Conservation (phyloP, 2,797 vertebrate genomes). For the Prionace glauca region DNA sequence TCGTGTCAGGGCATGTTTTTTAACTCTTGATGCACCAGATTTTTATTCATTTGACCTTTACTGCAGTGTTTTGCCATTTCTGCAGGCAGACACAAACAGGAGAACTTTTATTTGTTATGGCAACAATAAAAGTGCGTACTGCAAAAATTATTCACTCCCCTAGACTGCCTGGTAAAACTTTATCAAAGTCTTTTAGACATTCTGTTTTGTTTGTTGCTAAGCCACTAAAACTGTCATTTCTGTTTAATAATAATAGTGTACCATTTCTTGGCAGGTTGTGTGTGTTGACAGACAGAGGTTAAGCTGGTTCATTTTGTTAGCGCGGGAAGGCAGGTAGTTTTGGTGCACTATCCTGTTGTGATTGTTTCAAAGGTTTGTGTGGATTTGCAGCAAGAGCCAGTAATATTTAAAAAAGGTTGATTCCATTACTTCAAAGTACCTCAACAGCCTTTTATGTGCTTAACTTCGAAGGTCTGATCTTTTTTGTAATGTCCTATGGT, state of each 20-base stretch:
- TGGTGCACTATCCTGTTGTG: not conserved
- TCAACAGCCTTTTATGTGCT: not conserved
- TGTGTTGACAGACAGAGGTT: conserved; percentile 29
- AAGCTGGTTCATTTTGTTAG: not conserved
- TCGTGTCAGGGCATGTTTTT: too few relatives aligned
- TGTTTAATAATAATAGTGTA: conserved; percentile 17
- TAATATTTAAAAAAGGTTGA: not conserved
- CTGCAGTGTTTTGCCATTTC: not conserved
- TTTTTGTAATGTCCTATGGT: not conserved
- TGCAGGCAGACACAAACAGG: not conserved
- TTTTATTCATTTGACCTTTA: not conserved
- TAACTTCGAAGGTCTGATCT: not conserved
- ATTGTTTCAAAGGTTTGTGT: not conserved
- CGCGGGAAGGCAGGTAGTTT: conserved; percentile 30
- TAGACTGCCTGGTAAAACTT: not conserved
- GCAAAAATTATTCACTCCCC: not conserved
- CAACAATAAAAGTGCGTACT: not conserved
- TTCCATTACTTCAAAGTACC: not conserved
- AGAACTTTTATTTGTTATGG: not conserved
- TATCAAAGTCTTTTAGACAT: not conserved
- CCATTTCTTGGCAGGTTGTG: conserved; percentile 27
- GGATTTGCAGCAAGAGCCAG: not conserved
- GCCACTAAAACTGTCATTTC: conserved; percentile 33
- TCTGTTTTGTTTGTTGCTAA: conserved; percentile 33
- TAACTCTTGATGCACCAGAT: not conserved